A percentile compares a stretch with the other conserved stretches of the same genome.
phyloP scores from a whole-genome alignment of 1,140 invertebrate species.

The Zaprionus ghesquierei region DNA sequence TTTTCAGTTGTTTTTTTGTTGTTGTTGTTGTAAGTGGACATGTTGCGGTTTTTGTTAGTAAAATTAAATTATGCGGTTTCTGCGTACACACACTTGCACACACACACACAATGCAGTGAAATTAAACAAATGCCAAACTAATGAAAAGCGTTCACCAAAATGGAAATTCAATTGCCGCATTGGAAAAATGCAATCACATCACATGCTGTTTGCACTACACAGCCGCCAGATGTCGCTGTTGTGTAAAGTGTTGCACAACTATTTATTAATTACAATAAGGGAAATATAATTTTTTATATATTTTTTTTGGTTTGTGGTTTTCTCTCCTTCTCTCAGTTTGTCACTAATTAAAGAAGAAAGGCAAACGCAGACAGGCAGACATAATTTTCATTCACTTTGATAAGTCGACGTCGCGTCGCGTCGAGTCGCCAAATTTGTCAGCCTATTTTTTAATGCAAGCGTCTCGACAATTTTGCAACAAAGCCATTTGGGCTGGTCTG shows the following conservation, averaged over 20 bases:
- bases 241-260: background rate
- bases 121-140: constrained; percentile 44
- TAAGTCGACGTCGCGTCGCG: constrained; percentile 7
- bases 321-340: background rate
- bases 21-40: constrained; percentile 55
- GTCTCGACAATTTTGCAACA: constrained; percentile 21
- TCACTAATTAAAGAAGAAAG: constrained; percentile 22
- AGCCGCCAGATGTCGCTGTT: constrained; percentile 29
- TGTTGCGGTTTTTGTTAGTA: constrained; percentile 73
- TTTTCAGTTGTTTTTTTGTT: constrained; percentile 18
- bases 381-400: constrained; percentile 33
- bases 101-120: constrained; percentile 7
- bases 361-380: background rate
- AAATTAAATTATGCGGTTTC: constrained; percentile 77
- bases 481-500: background rate
- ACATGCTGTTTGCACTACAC: constrained; percentile 16
- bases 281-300: background rate
- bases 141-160: constrained; percentile 34
- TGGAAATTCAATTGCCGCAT: constrained; percentile 29
- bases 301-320: background rate
- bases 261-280: background rate
- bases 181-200: constrained; percentile 25
- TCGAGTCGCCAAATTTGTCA: background rate
- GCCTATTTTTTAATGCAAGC: background rate
- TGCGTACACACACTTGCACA: constrained; percentile 20